Percentiles rank a stretch among this genome's conserved stretches.
phyloP scores from a whole-genome alignment of 1,140 invertebrate genomes.

The Calliopsis andreniformis region DNA sequence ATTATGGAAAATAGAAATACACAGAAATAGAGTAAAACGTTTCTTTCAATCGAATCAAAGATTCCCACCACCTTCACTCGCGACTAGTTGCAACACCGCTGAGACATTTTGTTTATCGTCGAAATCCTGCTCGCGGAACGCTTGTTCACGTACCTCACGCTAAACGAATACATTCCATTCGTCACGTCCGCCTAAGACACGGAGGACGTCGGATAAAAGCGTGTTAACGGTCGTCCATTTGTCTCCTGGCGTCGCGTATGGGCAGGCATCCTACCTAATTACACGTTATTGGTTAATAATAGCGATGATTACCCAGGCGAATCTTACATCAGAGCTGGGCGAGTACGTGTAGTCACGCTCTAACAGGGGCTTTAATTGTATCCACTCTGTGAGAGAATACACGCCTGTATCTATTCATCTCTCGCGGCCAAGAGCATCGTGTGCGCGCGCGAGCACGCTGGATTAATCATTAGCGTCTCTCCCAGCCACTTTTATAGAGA shows the following conservation, averaged over 20 bases:
- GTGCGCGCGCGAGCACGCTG: too few species aligned
- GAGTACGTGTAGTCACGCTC: slow-evolving; percentile 36
- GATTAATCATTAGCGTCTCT: slow-evolving; percentile 61
- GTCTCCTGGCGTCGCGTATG: slow-evolving; percentile 52
- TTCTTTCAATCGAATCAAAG: too few species aligned
- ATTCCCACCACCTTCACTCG: too few species aligned
- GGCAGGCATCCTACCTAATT: slow-evolving; percentile 58
- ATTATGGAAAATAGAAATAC: too few species aligned
- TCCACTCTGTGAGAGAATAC: slow-evolving; percentile 50
- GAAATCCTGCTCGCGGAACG: slow-evolving; percentile 12
- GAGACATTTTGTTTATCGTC: slow-evolving; percentile 17
- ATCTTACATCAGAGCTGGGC: slow-evolving; percentile 47
- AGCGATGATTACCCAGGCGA: slow-evolving; percentile 60
- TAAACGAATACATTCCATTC: slow-evolving; percentile 23
- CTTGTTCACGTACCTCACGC: slow-evolving; percentile 1
- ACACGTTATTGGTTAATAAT: slow-evolving; percentile 67
- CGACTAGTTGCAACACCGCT: background rate
- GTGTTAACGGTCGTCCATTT: slow-evolving; percentile 53
- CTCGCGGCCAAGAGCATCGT: slow-evolving; percentile 37
- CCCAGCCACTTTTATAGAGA: slow-evolving; percentile 53
- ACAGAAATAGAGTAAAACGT: too few species aligned
- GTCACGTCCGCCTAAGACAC: slow-evolving; percentile 28
- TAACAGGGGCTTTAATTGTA: slow-evolving; percentile 65
- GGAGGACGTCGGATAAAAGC: slow-evolving; percentile 19
- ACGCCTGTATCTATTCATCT: slow-evolving; percentile 60